Base-by-base conservation (phyloP, 2,888 invertebrate genomes). In the Hypena proboscidalis region DNA sequence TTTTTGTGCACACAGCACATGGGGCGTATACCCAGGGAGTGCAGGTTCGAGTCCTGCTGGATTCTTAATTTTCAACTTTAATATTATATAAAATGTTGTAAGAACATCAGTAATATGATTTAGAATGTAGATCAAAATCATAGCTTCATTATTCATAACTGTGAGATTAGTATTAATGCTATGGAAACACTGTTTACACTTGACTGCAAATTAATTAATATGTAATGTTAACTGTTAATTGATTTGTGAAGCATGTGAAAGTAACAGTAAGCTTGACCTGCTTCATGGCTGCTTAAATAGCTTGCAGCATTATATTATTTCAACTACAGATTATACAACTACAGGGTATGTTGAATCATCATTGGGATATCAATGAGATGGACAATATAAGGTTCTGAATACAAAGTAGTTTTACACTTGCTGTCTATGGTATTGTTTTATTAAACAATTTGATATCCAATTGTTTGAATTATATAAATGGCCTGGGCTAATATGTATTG, bases 241-340 rank as follows among this genome's bases (percentile, higher is more conserved):
- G 74, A 65, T 70, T 72, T 74, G 65, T 80, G 71, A 79, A 80
- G 80, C 76, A 41, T 77, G 71, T 77, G 69, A 76, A 73, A 73
- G 50, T 67, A 76, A 80, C 77, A 77, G 75, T 73, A 58, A 47
- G 22, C 13, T 34, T 53, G 53, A 57, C 48, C 57, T 43, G 48
- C 34, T 59, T 59, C 29, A 64, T 64, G 37, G 43, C 21, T 58
- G 33, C 26, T 58, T 50, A 50, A 44, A 46, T 62, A 57, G 58
- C 57, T 55, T 48, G 32, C 46, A 41, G 39, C 26, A 51, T 56
- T 35, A 4, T 22, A 36, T 17, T 36, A 42, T 17, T 43, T 21
- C 41, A 13, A n/a, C 55, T 53, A 51, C 40, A 56, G 39, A 47
- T 60, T 57, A 46, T 54, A 52, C 34, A 54, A 59, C 46, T 26